phyloP scores from a whole-genome alignment of 37 sponge, comb jelly and placozoan genomes.

The Theonella swinhoei region DNA sequence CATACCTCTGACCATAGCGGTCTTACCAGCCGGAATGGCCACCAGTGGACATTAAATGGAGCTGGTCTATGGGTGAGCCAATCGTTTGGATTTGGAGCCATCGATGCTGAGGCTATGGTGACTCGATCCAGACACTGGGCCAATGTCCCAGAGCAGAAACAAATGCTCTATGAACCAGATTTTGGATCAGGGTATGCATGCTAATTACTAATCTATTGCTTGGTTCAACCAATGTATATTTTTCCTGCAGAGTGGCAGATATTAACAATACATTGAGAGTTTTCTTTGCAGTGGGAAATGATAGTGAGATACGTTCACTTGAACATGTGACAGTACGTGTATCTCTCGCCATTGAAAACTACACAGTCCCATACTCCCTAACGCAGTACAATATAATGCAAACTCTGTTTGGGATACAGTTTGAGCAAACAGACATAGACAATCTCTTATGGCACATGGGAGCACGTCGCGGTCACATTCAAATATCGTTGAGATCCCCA shows the following conservation, averaged over 20 bases:
- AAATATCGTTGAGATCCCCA: constrained; percentile 68
- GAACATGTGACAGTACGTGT: not conserved
- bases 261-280: not conserved
- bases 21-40: constrained; percentile 1
- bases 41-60: constrained; percentile 71
- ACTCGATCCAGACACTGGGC: constrained; percentile 80
- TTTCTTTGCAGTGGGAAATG: not conserved
- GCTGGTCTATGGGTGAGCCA: constrained; percentile 71
- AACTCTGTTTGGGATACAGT: not conserved
- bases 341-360: not conserved
- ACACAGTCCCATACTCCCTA: constrained; percentile 1
- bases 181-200: not conserved
- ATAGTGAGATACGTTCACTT: not conserved
- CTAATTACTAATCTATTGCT: too few species aligned
- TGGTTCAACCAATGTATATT: not conserved
- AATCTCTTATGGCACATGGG: not conserved
- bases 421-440: not conserved
- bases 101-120: constrained; percentile 82
- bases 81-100: constrained; percentile 91
- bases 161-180: not conserved
- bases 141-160: constrained; percentile 50
- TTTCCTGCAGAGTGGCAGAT: not conserved
- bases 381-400: constrained; percentile 6
- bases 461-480: constrained; percentile 63
- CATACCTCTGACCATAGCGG: constrained; percentile 33